These are phyloP conservation scores for Glandiceps talaboti DNA, from an alignment of 53 echinoderm and acorn worm species.

Conservation along the genomic window DNA sequence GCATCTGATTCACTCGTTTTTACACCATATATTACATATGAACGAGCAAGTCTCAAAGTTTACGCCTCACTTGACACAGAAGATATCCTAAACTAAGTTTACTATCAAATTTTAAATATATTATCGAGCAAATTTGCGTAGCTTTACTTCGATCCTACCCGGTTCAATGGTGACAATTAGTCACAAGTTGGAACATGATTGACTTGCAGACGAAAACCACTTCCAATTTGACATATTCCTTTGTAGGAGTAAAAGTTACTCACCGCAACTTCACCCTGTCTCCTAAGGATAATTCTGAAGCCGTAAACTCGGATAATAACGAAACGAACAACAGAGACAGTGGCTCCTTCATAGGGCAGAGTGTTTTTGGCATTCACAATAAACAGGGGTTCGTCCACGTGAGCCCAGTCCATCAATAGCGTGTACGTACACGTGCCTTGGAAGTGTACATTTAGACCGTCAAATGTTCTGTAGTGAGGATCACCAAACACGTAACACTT, in stretches of 20 bases:
- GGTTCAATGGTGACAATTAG: no score
- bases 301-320: neutral
- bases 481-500: neutral
- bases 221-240: no score
- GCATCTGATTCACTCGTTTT: no score
- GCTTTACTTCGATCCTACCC: no score
- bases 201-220: no score
- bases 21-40: no score
- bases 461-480: neutral
- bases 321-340: neutral
- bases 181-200: no score
- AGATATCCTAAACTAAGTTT: no score
- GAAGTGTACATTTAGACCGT: neutral
- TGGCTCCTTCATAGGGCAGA: neutral
- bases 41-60: no score
- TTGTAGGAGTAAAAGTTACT: neutral
- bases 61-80: no score
- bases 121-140: no score
- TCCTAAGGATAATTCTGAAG: neutral
- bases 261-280: neutral
- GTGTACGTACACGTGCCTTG: neutral
- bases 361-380: neutral
- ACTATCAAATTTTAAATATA: no score
- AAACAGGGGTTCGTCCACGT: neutral
- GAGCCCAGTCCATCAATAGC: neutral